phyloP scores from a whole-genome alignment of 2,113 vertebrate genomes.

The Sceloporus undulatus region DNA sequence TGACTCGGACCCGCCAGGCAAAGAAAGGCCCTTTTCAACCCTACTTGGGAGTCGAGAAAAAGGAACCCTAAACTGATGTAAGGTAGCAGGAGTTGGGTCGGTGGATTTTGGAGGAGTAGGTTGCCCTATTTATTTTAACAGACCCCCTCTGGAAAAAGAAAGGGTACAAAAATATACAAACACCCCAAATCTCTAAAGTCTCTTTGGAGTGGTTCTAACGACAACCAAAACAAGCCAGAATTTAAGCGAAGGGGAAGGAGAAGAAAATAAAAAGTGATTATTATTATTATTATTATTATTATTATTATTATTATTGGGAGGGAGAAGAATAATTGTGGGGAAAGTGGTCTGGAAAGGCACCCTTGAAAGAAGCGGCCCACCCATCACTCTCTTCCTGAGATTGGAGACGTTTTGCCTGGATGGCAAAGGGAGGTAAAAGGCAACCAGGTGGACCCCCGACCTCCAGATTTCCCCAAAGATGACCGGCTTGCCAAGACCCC shows the following conservation, averaged over 20 bases:
- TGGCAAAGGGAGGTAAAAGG: too few relatives aligned
- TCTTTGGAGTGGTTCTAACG: neutral
- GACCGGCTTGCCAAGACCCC: neutral
- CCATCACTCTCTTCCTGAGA: neutral
- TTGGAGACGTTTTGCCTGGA: neutral
- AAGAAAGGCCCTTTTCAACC: conserved; percentile 91
- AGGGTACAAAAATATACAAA: neutral
- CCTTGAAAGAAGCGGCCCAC: neutral
- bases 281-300: too few relatives aligned
- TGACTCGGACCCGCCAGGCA: conserved; percentile 79
- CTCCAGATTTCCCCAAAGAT: too few relatives aligned
- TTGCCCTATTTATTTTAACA: too few relatives aligned
- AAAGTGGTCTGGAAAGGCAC: neutral
- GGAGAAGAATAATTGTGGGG: too few relatives aligned
- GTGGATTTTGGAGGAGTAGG: neutral
- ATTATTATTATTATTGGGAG: too few relatives aligned
- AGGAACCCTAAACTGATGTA: conserved; percentile 84
- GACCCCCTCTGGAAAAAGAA: neutral
- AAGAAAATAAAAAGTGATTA: neutral
- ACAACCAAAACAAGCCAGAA: neutral
- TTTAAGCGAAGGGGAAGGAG: neutral
- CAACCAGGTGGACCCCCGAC: accelerated
- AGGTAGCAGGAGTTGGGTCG: conserved; percentile 80
- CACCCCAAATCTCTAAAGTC: neutral
- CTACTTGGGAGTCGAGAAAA: conserved; percentile 83